These are phyloP conservation scores for Brachypteracias leptosomus DNA, from an alignment of 2,113 vertebrate genomes.

Conservation along the genomic window DNA sequence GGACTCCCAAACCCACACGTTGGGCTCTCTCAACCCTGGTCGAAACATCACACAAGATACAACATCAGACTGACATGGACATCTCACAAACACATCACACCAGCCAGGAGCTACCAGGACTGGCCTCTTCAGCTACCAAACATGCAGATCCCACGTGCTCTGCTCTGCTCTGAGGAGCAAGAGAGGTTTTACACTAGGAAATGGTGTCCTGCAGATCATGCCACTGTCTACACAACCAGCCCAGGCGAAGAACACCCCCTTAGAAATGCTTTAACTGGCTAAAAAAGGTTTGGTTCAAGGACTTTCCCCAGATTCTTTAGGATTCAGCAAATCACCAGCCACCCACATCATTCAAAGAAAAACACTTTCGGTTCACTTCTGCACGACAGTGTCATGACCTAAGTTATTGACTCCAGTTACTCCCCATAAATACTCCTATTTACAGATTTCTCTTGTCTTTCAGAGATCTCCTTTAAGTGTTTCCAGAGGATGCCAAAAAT, in stretches of 20 bases:
- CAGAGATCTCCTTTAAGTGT: neutral
- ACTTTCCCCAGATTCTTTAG: neutral
- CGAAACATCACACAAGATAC: neutral
- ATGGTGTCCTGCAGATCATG: neutral
- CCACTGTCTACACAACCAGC: neutral
- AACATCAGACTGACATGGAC: neutral
- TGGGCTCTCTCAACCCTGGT: neutral
- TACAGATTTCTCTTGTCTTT: constrained; percentile 27
- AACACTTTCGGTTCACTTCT: neutral
- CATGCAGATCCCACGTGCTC: neutral
- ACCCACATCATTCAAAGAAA: neutral
- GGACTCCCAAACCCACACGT: neutral
- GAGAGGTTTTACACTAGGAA: neutral
- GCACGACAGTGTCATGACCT: neutral
- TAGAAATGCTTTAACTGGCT: constrained; percentile 11
- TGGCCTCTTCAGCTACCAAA: neutral
- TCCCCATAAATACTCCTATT: constrained; percentile 29
- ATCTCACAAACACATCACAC: neutral
- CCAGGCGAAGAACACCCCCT: too few relatives aligned
- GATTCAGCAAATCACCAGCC: constrained; percentile 4
- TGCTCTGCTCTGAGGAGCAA: accelerated
- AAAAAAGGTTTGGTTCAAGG: neutral
- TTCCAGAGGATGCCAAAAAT: neutral
- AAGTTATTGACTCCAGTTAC: constrained; percentile 37
- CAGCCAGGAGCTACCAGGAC: neutral